Conservation (phyloP, 2,113 vertebrate species). For the Zingel zingel region DNA sequence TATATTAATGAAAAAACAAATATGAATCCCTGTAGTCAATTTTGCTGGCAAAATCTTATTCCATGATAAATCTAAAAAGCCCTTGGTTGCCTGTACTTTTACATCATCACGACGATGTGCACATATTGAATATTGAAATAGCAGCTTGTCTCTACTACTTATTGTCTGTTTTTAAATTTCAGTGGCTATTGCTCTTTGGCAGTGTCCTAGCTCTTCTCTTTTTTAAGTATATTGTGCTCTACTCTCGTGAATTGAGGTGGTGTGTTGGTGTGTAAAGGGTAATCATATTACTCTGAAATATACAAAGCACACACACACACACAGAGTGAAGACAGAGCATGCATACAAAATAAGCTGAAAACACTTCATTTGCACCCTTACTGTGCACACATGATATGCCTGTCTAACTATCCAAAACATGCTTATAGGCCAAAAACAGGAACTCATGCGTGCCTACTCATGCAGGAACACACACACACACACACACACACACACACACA, state of each 20-base stretch:
- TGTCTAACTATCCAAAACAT: conserved; percentile 61
- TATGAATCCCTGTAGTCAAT: conserved; percentile 55
- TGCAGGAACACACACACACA: conserved; percentile 49
- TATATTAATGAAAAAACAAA: conserved; percentile 36
- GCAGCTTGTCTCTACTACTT: conserved; percentile 35
- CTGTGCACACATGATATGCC: conserved; percentile 22
- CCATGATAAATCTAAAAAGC: conserved; percentile 25
- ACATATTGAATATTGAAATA: conserved; percentile 48
- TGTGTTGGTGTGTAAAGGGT: conserved; percentile 75
- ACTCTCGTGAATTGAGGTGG: conserved; percentile 61
- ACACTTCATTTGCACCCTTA: conserved; percentile 26
- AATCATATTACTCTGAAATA: conserved; percentile 54
- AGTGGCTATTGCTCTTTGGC: conserved; percentile 76
- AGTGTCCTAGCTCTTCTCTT: conserved; percentile 70
- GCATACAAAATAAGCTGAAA: conserved; percentile 55
- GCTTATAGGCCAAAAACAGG: conserved; percentile 47
- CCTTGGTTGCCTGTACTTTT: conserved; percentile 1
- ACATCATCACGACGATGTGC: conserved; percentile 20
- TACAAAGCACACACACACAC: conserved; percentile 19
- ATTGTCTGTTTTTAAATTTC: conserved; percentile 33
- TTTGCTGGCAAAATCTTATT: conserved; percentile 38
- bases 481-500: conserved; percentile 22
- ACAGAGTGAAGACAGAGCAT: conserved; percentile 53
- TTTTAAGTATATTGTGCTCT: conserved; percentile 54
- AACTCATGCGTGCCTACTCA: conserved; percentile 60